Conservation (phyloP, 1,140 invertebrate genomes). For the Leptinotarsa defecta region DNA sequence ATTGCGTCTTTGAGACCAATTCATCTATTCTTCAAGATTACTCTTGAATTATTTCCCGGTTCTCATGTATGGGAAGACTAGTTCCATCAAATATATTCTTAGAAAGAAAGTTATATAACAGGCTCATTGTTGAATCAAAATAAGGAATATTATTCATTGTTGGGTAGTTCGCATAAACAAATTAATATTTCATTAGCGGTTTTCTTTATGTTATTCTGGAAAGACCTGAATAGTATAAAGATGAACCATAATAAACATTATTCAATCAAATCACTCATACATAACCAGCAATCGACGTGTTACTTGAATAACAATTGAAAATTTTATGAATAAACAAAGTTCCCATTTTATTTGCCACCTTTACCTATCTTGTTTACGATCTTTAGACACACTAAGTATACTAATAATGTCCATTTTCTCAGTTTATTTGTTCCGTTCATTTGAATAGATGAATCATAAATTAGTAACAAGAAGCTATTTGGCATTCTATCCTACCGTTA, state of each 20-base stretch:
- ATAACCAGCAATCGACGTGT: too few species aligned
- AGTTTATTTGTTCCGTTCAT: neutral
- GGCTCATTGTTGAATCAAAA: too few species aligned
- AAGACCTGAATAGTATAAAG: neutral
- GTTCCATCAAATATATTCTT: too few species aligned
- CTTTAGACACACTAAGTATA: neutral
- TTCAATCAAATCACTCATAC: too few species aligned
- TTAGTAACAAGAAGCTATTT: neutral
- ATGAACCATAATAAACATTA: neutral
- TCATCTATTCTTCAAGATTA: too few species aligned
- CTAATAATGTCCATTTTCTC: constrained; percentile 6
- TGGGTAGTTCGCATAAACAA: neutral
- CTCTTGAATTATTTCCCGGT: too few species aligned
- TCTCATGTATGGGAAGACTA: too few species aligned
- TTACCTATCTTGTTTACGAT: constrained; percentile 2
- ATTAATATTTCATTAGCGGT: constrained; percentile 11
- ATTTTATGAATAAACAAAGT: too few species aligned
- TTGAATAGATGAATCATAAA: neutral
- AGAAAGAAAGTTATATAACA: too few species aligned
- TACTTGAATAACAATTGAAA: too few species aligned
- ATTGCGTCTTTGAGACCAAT: too few species aligned
- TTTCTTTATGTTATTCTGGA: neutral
- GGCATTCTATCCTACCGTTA: neutral
- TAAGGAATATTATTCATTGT: too few species aligned
- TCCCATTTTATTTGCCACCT: neutral